Percentiles rank a stretch among this genome's conserved stretches.
phyloP scores from a whole-genome alignment of 1,140 invertebrate genomes.

The Amyelois transitella region DNA sequence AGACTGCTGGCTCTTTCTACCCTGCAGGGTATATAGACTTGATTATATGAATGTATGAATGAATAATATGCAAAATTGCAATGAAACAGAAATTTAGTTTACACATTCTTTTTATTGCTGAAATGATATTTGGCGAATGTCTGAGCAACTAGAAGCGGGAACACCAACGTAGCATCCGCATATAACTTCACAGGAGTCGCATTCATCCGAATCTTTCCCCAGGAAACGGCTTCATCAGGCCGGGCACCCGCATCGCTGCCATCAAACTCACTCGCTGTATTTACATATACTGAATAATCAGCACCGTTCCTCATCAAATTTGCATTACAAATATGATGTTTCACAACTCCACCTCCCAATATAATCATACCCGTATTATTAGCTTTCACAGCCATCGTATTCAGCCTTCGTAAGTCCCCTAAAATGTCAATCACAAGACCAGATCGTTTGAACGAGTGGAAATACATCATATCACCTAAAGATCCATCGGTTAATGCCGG shows the following conservation, averaged over 20 bases:
- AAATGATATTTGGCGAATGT: conserved; percentile 89
- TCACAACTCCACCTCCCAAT: conserved; percentile 96
- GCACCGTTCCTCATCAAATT: conserved; percentile 99
- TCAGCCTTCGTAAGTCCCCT: conserved; percentile 92
- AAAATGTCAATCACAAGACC: conserved; percentile 96
- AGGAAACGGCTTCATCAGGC: conserved; percentile 98
- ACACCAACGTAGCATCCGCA: conserved; percentile 95
- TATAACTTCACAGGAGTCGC: conserved; percentile 96
- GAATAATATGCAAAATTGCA: conserved; percentile 2
- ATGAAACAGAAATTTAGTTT: conserved; percentile 25
- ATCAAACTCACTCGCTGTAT: conserved; percentile 98
- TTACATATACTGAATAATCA: conserved; percentile 96
- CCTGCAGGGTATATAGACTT: too few species aligned
- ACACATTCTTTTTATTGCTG: conserved; percentile 70
- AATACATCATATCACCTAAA: conserved; percentile 99
- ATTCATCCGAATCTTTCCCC: conserved; percentile 96
- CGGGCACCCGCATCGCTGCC: conserved; percentile 98
- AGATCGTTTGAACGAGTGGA: conserved; percentile 95
- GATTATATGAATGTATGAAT: neutral
- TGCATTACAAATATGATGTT: conserved; percentile 99
- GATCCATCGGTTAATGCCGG: conserved; percentile 99
- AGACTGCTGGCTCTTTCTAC: too few species aligned
- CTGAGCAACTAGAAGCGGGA: conserved; percentile 95
- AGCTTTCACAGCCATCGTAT: conserved; percentile 96
- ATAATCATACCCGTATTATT: conserved; percentile 97